These are phyloP conservation scores for Orgyia antiqua DNA, from an alignment of 2,888 invertebrate genomes.

Conservation along the genomic window DNA sequence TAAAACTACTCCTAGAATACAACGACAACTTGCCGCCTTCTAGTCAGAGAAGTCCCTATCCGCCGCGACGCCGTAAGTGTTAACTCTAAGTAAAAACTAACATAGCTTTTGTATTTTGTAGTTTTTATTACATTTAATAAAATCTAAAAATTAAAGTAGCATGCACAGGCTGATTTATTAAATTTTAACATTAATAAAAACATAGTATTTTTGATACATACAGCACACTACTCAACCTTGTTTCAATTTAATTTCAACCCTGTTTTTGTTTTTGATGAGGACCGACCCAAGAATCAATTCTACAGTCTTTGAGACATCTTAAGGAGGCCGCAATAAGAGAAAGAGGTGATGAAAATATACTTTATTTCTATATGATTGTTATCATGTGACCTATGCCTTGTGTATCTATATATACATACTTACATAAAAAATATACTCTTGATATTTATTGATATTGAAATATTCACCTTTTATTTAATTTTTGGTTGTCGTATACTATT, in stretches of 20 bases:
- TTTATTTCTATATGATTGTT: slow-evolving; percentile 37
- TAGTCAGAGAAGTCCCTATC: slow-evolving; percentile 91
- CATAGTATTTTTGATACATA: slow-evolving; percentile 25
- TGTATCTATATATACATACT: slow-evolving; percentile 7
- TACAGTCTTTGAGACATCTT: slow-evolving; percentile 58
- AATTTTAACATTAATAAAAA: slow-evolving; percentile 20
- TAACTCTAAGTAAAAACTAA: neutral
- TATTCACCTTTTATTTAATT: slow-evolving; percentile 6
- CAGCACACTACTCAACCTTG: slow-evolving; percentile 27
- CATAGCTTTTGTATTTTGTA: slow-evolving; percentile 8
- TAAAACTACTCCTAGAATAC: too few species aligned
- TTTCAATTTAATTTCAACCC: slow-evolving; percentile 41
- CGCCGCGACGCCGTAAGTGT: slow-evolving; percentile 89
- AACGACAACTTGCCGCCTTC: slow-evolving; percentile 91
- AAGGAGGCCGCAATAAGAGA: slow-evolving; percentile 57
- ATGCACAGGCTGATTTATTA: slow-evolving; percentile 20
- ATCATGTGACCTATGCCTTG: slow-evolving; percentile 23
- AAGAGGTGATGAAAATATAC: slow-evolving; percentile 43
- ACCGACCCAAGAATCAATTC: slow-evolving; percentile 59
- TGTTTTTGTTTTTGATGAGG: slow-evolving; percentile 53
- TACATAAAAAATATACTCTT: slow-evolving; percentile 2
- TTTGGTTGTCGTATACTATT: slow-evolving; percentile 3
- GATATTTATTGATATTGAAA: slow-evolving; percentile 1
- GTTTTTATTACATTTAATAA: slow-evolving; percentile 14
- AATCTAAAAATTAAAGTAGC: slow-evolving; percentile 16